Evolutionary conservation across 2,113 vertebrate species (phyloP).

Genomic region (Australoheros scitulus): DNA sequence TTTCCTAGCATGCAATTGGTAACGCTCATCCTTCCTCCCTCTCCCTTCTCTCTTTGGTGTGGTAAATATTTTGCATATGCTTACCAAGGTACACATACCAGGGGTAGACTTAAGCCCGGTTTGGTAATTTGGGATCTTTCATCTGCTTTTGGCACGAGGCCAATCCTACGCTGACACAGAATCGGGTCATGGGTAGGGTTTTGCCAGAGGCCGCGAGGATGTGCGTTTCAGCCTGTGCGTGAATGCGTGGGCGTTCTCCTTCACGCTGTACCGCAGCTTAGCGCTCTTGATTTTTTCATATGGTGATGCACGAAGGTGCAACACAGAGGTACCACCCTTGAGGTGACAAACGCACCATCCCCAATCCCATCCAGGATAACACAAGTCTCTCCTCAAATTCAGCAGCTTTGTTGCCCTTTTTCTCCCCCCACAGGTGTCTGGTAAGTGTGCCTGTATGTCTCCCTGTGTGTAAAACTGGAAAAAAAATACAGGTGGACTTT

Average conservation of each 20-base stretch:
- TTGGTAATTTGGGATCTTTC: constrained; percentile 68
- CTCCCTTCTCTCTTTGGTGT: constrained; percentile 18
- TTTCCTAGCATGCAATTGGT: constrained; percentile 70
- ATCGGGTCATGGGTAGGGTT: constrained; percentile 47
- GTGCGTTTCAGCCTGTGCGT: constrained; percentile 12
- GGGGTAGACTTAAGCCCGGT: constrained; percentile 52
- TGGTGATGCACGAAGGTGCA: constrained; percentile 59
- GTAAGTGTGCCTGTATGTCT: background rate
- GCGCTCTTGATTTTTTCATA: constrained; percentile 55
- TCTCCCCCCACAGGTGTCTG: background rate
- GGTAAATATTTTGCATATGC: constrained; percentile 68
- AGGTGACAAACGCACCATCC: constrained; percentile 65
- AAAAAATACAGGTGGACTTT: background rate
- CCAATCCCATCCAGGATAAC: constrained; percentile 62
- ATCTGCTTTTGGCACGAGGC: constrained; percentile 47
- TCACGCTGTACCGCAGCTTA: constrained; percentile 58
- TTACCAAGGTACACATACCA: constrained; percentile 38
- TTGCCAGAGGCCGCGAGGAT: constrained; percentile 41
- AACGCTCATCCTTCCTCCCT: constrained; percentile 60
- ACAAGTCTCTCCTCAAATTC: constrained; percentile 29
- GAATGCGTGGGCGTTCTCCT: constrained; percentile 48
- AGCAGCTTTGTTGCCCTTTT: constrained; percentile 28
- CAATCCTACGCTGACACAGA: constrained; percentile 41
- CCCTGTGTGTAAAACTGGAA: background rate
- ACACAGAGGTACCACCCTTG: constrained; percentile 64